Base-by-base conservation (phyloP, 2,113 vertebrate species). In the Toxotes jaculatrix region DNA sequence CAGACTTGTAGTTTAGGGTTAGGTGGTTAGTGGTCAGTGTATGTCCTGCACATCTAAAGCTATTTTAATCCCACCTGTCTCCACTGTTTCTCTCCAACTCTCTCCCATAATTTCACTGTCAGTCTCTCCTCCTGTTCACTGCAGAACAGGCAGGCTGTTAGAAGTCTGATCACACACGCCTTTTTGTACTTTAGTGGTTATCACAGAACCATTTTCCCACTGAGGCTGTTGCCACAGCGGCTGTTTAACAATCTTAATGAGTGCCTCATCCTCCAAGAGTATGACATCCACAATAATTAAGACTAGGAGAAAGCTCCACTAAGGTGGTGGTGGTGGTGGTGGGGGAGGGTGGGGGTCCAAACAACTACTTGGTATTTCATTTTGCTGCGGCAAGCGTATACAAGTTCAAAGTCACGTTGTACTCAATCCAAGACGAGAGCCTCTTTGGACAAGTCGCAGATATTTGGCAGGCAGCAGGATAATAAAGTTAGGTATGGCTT, bases 201-300 rank as follows among this genome's bases (percentile, higher is more conserved):
- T 91, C 77, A 82, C 45, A 84, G 75, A 82, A 87, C 82, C 13
- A 63, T 79, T 63, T 77, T 27, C 27, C 85, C 83, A 47, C 57
- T 2, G 69, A 69, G 80, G 47, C 80, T 17, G 6, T 63, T 14
- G 16, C 78, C 78, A 74, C 72, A 32, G 57, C 16, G 2, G 55
- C 74, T 34, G 32, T 90, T 90, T 85, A 74, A 71, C 88, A 91
- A 83, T 77, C 43, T 68, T 88, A 92, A 91, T 89, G 75, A 90
- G 79, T 19, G 66, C 67, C 61, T 80, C 64, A 84, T 36, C 80
- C 71, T 90, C 65, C 79, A 83, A 66, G 74, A 79, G 32, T 42
- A 16, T 79, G 83, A 76, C 85, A 79, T 80, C 61, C 68, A 66
- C 80, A 89, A 84, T 87, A 84, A 92, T 92, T 90, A 87, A 72